Percentiles rank a stretch among this genome's conserved stretches.
These are phyloP conservation scores for Strigamia transsilvanica DNA, from an alignment of 2,888 invertebrate genomes.

Conservation along the genomic window DNA sequence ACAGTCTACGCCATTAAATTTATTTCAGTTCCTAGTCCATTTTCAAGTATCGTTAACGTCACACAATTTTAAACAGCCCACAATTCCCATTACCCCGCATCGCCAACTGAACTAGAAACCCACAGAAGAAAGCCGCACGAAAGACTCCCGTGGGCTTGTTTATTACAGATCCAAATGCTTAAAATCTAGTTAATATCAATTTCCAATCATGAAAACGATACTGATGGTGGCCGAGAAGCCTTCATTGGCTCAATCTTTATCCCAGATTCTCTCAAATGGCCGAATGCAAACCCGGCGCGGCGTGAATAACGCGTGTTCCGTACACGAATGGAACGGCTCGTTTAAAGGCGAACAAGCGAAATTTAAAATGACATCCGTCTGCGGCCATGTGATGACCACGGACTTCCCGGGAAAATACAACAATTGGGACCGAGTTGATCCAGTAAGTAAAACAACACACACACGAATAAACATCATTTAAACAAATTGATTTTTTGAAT, in stretches of 20 bases:
- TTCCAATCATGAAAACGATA: constrained; percentile 69
- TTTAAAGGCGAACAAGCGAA: constrained; percentile 75
- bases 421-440: constrained; percentile 97
- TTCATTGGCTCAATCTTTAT: constrained; percentile 92
- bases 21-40: background rate
- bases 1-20: background rate
- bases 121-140: background rate
- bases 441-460: constrained; percentile 75
- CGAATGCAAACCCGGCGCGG: constrained; percentile 69
- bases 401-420: constrained; percentile 94
- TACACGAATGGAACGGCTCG: constrained; percentile 91
- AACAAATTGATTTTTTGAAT: constrained; percentile 24
- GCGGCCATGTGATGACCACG: constrained; percentile 96
- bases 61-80: background rate
- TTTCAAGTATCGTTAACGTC: no score
- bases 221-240: constrained; percentile 99
- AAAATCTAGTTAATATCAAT: background rate
- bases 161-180: background rate
- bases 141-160: background rate
- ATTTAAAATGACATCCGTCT: constrained; percentile 97
- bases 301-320: constrained; percentile 86
- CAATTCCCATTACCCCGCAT: background rate
- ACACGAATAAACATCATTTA: background rate
- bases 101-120: background rate
- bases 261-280: constrained; percentile 76